Evolutionary conservation across 2,113 vertebrate genomes (phyloP), one percentile per base, ranked within the genome.

Genomic region (Silurus meridionalis): DNA sequence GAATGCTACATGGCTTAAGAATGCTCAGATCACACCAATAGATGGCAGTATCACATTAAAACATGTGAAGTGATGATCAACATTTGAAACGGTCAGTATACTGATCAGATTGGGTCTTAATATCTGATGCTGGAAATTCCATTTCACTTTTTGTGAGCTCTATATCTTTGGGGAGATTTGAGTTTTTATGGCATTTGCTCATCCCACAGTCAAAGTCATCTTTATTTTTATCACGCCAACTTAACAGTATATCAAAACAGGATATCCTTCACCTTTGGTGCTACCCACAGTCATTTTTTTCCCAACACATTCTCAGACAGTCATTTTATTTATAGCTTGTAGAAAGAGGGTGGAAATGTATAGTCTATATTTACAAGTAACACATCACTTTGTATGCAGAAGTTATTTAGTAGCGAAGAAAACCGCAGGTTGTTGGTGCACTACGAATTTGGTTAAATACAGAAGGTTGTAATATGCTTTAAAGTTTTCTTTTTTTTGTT

Each of bases 1-100:
- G 37, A 37, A 37, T 82, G 11, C 37, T n/a, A 14, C 3, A n/a
- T 58, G 67, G 57, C 1, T 14, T 60, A n/a, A 17, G n/a, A 60
- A 17, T 66, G 58, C 23, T 19, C n/a, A 25, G 14, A 5, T 84
- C n/a, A 61, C 23, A 79, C 75, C 84, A 67, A 3, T 8, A 85
- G 84, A 46, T 80, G 84, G 84, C 84, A 85, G 75, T 85, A 58
- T 48, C 0, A 10, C 10, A 58, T 64, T 67, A 25, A 52, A 67
- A 48, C 61, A 67, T 3, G 7, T n/a, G 11, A 60, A 50, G 48
- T 63, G n/a, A 25, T 25, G 69, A 53, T 83, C 19, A 37, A 7
- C 14, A 8, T 13, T 3, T 53, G 25, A 52, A 55, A 25, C 10
- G 15, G 8, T 46, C 10, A 46, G 8, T 10, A n/a, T 78, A 77